Evolutionary conservation across 2,113 vertebrate species (phyloP).

Genomic region (Aleadryas rufinucha): DNA sequence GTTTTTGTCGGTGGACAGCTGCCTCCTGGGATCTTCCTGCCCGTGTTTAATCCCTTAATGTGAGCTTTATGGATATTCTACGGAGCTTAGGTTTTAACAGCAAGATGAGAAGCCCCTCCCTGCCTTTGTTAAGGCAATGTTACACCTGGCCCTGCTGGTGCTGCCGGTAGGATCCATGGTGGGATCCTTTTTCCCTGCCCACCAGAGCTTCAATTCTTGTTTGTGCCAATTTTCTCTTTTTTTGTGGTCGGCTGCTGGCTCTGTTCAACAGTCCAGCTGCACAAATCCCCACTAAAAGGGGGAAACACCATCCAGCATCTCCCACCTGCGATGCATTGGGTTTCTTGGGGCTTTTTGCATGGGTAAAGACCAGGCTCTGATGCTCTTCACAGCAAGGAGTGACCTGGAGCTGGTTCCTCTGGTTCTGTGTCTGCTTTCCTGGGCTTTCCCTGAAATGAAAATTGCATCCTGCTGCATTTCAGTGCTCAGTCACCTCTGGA

Average conservation of each 20-base stretch:
- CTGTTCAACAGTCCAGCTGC: neutral
- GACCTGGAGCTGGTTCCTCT: neutral
- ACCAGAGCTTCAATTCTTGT: neutral
- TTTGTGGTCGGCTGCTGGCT: neutral
- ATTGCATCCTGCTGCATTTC: neutral
- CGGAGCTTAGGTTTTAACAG: neutral
- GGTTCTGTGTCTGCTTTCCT: neutral
- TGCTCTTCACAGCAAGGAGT: neutral
- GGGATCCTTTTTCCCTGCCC: neutral
- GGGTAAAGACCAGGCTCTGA: neutral
- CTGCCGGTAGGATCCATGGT: neutral
- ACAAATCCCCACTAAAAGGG: neutral
- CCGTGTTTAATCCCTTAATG: neutral
- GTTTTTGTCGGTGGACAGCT: neutral
- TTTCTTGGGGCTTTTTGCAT: neutral
- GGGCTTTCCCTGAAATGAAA: neutral
- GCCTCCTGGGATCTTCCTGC: neutral
- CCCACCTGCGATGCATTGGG: neutral
- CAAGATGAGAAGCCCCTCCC: neutral
- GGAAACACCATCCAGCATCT: neutral
- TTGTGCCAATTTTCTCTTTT: neutral
- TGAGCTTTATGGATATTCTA: neutral
- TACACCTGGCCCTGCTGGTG: neutral
- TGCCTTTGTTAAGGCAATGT: neutral
- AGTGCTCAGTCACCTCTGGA: rapidly evolving